Base-by-base conservation (phyloP, 2,888 invertebrate genomes). In the Pheosia gnoma region DNA sequence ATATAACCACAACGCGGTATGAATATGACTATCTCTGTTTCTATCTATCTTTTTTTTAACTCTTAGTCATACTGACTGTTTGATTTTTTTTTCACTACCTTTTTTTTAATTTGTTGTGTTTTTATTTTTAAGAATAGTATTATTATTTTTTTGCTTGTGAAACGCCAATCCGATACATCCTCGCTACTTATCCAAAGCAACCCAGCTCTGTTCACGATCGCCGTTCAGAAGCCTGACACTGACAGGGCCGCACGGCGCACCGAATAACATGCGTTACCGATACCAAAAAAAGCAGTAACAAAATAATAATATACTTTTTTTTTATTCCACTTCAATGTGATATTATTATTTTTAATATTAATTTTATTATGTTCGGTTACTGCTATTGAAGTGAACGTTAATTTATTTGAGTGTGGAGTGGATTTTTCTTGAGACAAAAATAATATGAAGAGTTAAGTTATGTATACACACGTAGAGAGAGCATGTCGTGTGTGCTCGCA, bases 61-160 rank as follows among this genome's bases (percentile, higher is more conserved):
- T 88, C 84, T 89, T 59, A 93, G 93, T 93, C 93, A 93, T 93
- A 93, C 92, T 93, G 93, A 93, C 93, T 93, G 93, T 93, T 93
- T 93, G 93, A 84, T 91, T 93, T 90, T 80, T 58, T 82, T 88
- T 85, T 82, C 71, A 78, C 78, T 77, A 80, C 81, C 78, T 84
- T 79, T 83, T 75, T 75, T 75, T 79, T 79, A 75, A 72, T 77
- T 75, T 83, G 81, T 83, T 83, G 78, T 82, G 79, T 83, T 80
- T 81, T 79, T 76, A 72, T 81, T 79, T 74, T 87, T 84, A 83
- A 82, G 84, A 81, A 86, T 89, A 90, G 90, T 89, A 86, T 89
- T 88, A 0, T 25, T 25, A 86, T 79, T 65, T 81, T 84, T 89
- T 91, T 91, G 93, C 93, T 93, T 93, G 93, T 90, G 90, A 89